phyloP scores from a whole-genome alignment of 2,797 vertebrate species.

The Lacerta agilis region DNA sequence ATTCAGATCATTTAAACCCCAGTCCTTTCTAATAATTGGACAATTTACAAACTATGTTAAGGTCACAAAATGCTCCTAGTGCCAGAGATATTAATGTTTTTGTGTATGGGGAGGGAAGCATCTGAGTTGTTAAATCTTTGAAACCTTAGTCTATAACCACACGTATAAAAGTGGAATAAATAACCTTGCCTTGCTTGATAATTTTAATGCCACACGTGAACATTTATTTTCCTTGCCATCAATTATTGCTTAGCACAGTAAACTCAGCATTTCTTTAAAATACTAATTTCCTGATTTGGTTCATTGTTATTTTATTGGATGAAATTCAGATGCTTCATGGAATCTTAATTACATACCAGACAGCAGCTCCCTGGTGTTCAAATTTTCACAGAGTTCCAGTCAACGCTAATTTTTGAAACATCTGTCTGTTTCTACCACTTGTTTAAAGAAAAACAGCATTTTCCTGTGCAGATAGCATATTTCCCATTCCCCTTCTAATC shows the following conservation, averaged over 20 bases:
- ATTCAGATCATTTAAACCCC: not conserved
- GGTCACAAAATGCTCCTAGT: not conserved
- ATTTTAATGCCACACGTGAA: conserved; percentile 5
- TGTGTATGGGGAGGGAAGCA: not conserved
- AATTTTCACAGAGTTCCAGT: not conserved
- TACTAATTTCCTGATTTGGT: not conserved
- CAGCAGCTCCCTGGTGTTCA: not conserved
- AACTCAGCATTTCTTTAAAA: not conserved
- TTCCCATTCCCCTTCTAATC: not conserved
- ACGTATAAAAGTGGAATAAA: not conserved
- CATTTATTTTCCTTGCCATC: not conserved
- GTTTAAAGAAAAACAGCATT: not conserved
- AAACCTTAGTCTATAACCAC: not conserved
- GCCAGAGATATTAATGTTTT: not conserved
- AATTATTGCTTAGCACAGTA: conserved; percentile 12
- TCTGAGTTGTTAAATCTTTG: not conserved
- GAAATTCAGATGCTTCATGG: not conserved
- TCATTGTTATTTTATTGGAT: not conserved
- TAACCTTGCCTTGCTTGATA: not conserved
- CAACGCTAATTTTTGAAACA: not conserved
- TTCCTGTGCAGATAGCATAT: not conserved
- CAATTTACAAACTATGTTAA: not conserved
- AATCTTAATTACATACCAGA: not conserved
- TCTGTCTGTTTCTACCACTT: not conserved
- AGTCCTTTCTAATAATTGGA: not conserved